Evolutionary conservation across 2,797 vertebrate species (phyloP).

Genomic region (Agapornis canus): DNA sequence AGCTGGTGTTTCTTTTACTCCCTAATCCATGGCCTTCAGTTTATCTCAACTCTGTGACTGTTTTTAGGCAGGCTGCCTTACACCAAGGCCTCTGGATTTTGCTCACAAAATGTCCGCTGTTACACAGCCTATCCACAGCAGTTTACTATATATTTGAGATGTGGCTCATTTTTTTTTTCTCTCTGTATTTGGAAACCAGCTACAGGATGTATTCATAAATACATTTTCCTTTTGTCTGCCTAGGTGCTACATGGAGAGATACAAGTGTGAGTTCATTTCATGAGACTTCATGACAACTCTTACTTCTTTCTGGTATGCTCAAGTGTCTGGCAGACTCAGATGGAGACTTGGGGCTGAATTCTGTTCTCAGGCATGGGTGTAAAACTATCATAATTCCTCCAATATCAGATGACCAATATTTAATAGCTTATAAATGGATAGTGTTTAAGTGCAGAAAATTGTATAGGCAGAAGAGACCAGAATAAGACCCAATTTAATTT

Average conservation of each 20-base stretch:
- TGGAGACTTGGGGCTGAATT: not conserved
- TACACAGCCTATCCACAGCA: too few species aligned
- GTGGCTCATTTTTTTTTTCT: not conserved
- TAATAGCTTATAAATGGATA: not conserved
- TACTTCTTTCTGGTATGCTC: not conserved
- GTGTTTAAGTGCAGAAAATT: not conserved
- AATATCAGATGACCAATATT: not conserved
- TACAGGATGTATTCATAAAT: not conserved
- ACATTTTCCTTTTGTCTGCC: not conserved
- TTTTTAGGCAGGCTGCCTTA: too few species aligned
- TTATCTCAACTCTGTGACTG: too few species aligned
- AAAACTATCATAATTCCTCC: not conserved
- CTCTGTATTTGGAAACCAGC: not conserved
- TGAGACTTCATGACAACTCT: not conserved
- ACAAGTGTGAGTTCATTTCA: not conserved
- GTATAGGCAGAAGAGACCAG: not conserved
- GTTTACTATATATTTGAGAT: not conserved
- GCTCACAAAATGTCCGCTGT: too few species aligned
- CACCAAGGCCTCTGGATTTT: too few species aligned
- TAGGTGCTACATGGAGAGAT: not conserved
- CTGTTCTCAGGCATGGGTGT: not conserved
- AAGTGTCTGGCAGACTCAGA: not conserved
- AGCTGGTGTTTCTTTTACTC: too few species aligned
- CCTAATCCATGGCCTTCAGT: too few species aligned
- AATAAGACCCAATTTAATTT: not conserved